phyloP scores from a whole-genome alignment of 2,888 invertebrate species.

The Acleris cristana region DNA sequence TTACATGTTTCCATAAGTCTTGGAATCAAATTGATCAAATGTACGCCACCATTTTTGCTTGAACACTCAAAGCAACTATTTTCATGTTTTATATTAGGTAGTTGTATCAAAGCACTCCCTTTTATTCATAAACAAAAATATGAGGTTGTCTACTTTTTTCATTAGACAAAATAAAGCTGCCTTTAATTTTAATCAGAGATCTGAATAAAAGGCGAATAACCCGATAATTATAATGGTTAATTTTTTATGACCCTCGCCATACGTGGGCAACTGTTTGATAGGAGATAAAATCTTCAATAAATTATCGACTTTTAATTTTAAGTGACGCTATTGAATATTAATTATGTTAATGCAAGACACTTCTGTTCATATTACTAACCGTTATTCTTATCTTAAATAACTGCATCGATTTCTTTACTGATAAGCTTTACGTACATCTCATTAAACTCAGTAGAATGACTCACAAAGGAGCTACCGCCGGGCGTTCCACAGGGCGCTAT shows the following conservation, averaged over 20 bases:
- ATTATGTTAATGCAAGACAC: conserved; percentile 33
- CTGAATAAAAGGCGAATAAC: conserved; percentile 5
- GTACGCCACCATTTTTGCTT: too few species aligned
- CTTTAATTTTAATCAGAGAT: neutral
- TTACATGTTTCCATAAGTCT: too few species aligned
- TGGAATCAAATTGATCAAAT: too few species aligned
- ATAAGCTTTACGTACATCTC: conserved; percentile 16
- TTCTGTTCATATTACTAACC: conserved; percentile 31
- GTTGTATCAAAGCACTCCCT: too few species aligned
- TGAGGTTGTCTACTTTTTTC: too few species aligned
- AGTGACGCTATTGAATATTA: conserved; percentile 29
- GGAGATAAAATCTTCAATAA: conserved; percentile 25
- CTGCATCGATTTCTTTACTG: conserved; percentile 10
- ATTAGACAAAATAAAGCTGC: too few species aligned
- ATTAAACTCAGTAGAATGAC: conserved; percentile 39
- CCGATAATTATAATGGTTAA: conserved; percentile 19
- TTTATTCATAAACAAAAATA: too few species aligned
- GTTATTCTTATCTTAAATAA: conserved; percentile 27
- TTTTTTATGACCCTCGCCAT: conserved; percentile 21
- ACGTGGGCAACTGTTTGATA: conserved; percentile 22
- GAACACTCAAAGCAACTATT: too few species aligned
- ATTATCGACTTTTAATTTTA: conserved; percentile 28
- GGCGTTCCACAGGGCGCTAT: conserved; percentile 58
- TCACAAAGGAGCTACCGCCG: conserved; percentile 58
- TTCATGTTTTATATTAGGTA: too few species aligned